phyloP scores from a whole-genome alignment of 1,140 invertebrate species.

The Drosophila lini region DNA sequence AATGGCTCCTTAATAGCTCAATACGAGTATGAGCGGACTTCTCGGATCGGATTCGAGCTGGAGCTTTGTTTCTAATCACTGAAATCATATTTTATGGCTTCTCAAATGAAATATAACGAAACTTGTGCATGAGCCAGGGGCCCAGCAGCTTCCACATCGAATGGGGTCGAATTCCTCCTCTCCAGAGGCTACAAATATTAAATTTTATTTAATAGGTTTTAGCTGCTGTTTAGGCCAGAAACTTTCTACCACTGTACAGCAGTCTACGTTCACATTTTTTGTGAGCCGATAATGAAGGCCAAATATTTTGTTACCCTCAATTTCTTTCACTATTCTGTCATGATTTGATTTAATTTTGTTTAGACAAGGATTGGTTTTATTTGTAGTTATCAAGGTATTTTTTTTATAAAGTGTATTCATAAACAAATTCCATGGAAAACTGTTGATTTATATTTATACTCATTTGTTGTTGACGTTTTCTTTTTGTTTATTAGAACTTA shows the following conservation, averaged over 20 bases:
- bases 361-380: background rate
- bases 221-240: background rate
- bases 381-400: background rate
- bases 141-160: background rate
- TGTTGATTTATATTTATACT: background rate
- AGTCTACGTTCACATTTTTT: background rate
- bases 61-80: slow-evolving; percentile 9
- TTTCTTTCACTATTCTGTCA: background rate
- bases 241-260: slow-evolving; percentile 9
- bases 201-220: slow-evolving; percentile 4
- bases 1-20: slow-evolving; percentile 67
- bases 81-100: slow-evolving; percentile 30
- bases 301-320: slow-evolving; percentile 2
- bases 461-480: no score
- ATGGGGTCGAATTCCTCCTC: background rate
- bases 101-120: slow-evolving; percentile 31
- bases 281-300: slow-evolving; percentile 15
- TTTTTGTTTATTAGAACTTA: background rate
- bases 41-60: slow-evolving; percentile 1
- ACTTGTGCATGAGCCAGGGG: slow-evolving; percentile 17
- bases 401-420: background rate
- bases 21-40: slow-evolving; percentile 43
- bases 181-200: background rate
- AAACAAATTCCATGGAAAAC: background rate
- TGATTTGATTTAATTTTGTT: background rate